Conservation (phyloP, 2,113 vertebrate genomes). For the Apistogramma diplotaenia region DNA sequence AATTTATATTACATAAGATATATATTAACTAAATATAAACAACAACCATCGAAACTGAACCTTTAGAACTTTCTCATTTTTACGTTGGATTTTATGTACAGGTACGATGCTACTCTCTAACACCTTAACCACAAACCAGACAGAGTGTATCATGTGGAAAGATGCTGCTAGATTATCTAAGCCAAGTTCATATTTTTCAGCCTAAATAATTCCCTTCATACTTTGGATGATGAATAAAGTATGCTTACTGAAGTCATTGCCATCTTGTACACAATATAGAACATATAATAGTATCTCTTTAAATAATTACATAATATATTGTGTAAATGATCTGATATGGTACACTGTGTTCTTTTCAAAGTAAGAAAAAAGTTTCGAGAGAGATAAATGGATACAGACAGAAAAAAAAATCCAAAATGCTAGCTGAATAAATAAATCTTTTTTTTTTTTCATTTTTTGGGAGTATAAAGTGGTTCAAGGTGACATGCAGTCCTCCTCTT, state of each 20-base stretch:
- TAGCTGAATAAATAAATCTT: constrained; percentile 49
- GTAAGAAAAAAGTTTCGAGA: constrained; percentile 1
- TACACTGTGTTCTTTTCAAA: constrained; percentile 39
- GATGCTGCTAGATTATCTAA: constrained; percentile 49
- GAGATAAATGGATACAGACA: constrained; percentile 20
- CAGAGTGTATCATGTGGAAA: constrained; percentile 57
- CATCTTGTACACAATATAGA: constrained; percentile 71
- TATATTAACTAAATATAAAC: constrained; percentile 64
- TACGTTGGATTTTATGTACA: constrained; percentile 67
- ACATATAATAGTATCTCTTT: constrained; percentile 60
- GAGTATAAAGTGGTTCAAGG: constrained; percentile 58
- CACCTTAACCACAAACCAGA: constrained; percentile 70
- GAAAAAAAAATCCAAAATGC: constrained; percentile 38
- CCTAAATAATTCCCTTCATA: constrained; percentile 29
- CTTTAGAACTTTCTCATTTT: constrained; percentile 40
- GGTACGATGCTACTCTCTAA: constrained; percentile 70
- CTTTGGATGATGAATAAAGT: constrained; percentile 27
- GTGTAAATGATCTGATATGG: constrained; percentile 45
- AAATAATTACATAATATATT: constrained; percentile 67
- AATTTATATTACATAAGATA: constrained; percentile 48
- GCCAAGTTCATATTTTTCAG: constrained; percentile 35
- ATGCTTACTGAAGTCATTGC: constrained; percentile 32
- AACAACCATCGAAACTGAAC: constrained; percentile 63
- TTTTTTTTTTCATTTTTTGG: not conserved
- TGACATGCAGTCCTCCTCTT: constrained; percentile 69